Evolutionary conservation across 2,888 invertebrate genomes (phyloP).

Genomic region (Operophtera brumata): DNA sequence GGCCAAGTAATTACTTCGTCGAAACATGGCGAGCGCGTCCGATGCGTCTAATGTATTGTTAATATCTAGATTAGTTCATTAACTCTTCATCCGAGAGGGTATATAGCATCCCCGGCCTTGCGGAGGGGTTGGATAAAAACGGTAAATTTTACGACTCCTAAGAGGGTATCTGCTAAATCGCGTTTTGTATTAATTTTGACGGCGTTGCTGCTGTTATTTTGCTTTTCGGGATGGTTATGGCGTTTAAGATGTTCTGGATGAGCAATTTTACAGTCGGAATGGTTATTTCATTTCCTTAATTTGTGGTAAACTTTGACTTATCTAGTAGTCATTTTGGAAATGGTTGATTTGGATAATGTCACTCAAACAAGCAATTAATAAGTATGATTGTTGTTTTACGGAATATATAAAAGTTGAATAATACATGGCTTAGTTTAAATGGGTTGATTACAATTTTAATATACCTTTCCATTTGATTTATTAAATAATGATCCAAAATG

Average conservation of each 20-base stretch:
- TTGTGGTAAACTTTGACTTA: constrained; percentile 44
- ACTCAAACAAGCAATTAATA: constrained; percentile 10
- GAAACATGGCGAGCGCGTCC: constrained; percentile 60
- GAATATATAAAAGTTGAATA: not conserved
- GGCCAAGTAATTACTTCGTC: constrained; percentile 57
- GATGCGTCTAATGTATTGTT: constrained; percentile 78
- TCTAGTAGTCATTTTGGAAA: constrained; percentile 17
- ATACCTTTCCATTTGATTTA: not conserved
- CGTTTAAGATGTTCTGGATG: constrained; percentile 35
- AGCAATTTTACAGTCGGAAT: constrained; percentile 31
- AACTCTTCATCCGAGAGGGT: constrained; percentile 70
- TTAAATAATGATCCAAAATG: constrained; percentile 19
- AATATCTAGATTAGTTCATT: constrained; percentile 80
- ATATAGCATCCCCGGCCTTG: constrained; percentile 39
- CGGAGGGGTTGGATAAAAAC: constrained; percentile 53
- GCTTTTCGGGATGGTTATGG: constrained; percentile 51
- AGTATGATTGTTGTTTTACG: not conserved
- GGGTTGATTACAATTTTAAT: no score
- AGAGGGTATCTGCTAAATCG: constrained; percentile 63
- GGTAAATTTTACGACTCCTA: constrained; percentile 61
- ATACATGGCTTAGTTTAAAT: no score
- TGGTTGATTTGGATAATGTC: constrained; percentile 16
- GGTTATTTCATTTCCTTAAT: constrained; percentile 64
- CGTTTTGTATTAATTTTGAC: constrained; percentile 71
- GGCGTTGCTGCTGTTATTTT: constrained; percentile 61